Evolutionary conservation across 2,888 invertebrate species (phyloP), one percentile per base, ranked within the genome.

Genomic region (Hanleya hanleyi): DNA sequence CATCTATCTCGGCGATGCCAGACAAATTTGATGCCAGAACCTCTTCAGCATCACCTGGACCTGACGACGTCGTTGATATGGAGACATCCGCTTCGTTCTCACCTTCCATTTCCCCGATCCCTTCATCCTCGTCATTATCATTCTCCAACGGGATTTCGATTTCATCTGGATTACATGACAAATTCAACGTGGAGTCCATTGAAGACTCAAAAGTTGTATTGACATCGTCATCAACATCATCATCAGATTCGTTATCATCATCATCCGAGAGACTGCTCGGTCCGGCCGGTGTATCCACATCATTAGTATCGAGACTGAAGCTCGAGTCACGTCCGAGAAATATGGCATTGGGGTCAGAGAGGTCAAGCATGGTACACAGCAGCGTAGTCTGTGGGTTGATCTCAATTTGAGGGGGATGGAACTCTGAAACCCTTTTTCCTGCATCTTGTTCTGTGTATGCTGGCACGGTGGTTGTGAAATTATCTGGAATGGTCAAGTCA

Each of bases 401-500:
- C 29, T 70, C 67, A 9, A 76, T 76, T 62, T 74, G 36, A n/a
- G 82, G 81, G 1, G 77, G 50, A 15, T 74, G 75, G 0, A 71
- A 70, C 33, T 68, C 61, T 4, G 73, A 38, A 7, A 76, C 76
- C 37, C 72, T 71, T 67, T 77, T 73, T 70, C 72, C 76, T 3
- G 76, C 71, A 36, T 71, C 66, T 33, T 69, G 68, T 9, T 79
- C 77, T 29, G 87, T 76, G 75, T 93, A 94, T 0, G 93, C 90
- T 51, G 94, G 93, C 1, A 94, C 96, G 15, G 96, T 97, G 81
- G 92, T 93, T 26, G 92, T 92, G 91, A 99, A 99, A 91, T 95
- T 95, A 0, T 93, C 91, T 0, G 96, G 96, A 70, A 99, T 93
- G 62, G 88, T 90, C 66, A 97, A 91, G 83, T 94, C 92, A 68